These are phyloP conservation scores for Ricordea florida DNA, from an alignment of 92 coral and sea anemone genomes.

Conservation along the genomic window DNA sequence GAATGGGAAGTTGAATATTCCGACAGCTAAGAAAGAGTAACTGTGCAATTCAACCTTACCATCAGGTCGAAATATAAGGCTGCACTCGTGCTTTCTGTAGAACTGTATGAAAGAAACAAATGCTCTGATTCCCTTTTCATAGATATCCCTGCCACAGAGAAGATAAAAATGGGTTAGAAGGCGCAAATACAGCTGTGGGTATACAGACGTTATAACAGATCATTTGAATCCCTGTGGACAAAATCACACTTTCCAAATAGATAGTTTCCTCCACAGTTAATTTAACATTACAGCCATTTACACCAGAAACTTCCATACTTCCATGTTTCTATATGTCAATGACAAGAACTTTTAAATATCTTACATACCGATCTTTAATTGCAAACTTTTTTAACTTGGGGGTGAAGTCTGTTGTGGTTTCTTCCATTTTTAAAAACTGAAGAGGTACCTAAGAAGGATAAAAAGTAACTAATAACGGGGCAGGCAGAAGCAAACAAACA, in stretches of 20 bases:
- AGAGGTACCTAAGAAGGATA: slow-evolving; percentile 69
- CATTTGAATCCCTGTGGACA: too few relatives aligned
- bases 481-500: background rate
- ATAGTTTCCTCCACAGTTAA: too few relatives aligned
- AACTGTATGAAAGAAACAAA: slow-evolving; percentile 95
- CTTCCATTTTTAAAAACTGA: slow-evolving; percentile 62
- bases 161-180: too few relatives aligned
- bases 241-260: too few relatives aligned
- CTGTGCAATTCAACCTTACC: slow-evolving; percentile 48
- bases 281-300: too few relatives aligned
- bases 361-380: slow-evolving; percentile 82
- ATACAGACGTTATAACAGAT: too few relatives aligned
- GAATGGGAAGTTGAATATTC: too few relatives aligned
- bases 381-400: slow-evolving; percentile 88
- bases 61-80: slow-evolving; percentile 84
- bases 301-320: too few relatives aligned
- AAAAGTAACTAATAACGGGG: background rate
- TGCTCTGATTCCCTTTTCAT: slow-evolving; percentile 92
- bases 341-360: too few relatives aligned
- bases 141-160: slow-evolving; percentile 66
- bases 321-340: too few relatives aligned
- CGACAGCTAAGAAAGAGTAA: too few relatives aligned
- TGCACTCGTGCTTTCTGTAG: slow-evolving; percentile 92
- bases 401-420: slow-evolving; percentile 57
- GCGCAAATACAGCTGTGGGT: too few relatives aligned